Evolutionary conservation across 2,888 invertebrate genomes (phyloP), one percentile per base, ranked within the genome.

Genomic region (Malthinus seriepunctatus): DNA sequence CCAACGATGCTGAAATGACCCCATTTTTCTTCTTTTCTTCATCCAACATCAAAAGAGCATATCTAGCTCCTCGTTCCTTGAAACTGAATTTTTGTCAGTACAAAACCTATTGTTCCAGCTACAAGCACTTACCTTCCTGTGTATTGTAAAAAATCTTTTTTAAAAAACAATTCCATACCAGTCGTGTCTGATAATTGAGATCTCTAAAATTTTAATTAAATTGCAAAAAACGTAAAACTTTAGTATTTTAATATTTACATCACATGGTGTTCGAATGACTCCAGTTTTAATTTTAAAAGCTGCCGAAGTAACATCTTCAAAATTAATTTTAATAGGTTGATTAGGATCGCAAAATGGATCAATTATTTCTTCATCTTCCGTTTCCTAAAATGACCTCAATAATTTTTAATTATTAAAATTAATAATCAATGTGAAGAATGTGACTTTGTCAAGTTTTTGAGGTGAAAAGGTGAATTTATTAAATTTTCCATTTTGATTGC

Each of bases 1-100:
- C 97, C 51, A 96, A 84, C 0, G 95, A 95, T 0, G 97, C 96
- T 0, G 96, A 93, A 57, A 95, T 92, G 0, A 97, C 94, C 1
- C 97, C 97, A 2, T 77, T 80, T 52, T 80, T 77, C 71, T 87
- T 89, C 67, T 91, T 87, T 34, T 90, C 89, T 52, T 86, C 81
- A 1, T 87, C 79, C 2, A 97, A 80, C 76, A 89, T 88, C 45
- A 93, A 77, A 45, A 97, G 79, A 0, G 93, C 90, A 72, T 93
- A 93, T 10, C 95, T 82, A 0, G 97, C 97, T 1, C 97, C 97
- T 61, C 97, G 85, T 75, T 97, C 97, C 78, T 97, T 97, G 76
- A 97, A 96, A 78, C 95, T 93, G 73, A 44, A 64, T 56, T 63
- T 51, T 31, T 56, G 23, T 23, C 2, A 23, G 3, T 23, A 23